Percentiles rank a stretch among this genome's conserved stretches.
Evolutionary conservation across 2,797 vertebrate genomes (phyloP).

Genomic region (Euphonia xanthogaster): DNA sequence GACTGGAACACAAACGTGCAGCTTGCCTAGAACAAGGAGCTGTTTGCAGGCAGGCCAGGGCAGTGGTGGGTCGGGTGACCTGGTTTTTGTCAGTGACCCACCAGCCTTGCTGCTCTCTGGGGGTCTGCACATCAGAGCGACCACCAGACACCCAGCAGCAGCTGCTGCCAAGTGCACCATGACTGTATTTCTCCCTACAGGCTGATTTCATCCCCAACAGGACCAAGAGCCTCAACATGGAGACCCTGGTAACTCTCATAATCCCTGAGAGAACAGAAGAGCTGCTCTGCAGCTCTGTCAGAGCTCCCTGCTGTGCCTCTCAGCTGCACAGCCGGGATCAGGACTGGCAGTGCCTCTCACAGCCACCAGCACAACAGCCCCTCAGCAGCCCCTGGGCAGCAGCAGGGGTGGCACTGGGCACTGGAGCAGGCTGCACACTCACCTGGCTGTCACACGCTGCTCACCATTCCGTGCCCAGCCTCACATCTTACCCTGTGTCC

Average conservation of each 20-base stretch:
- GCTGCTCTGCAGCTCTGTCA: accelerated
- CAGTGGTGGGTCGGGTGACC: background rate
- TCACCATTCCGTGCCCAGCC: background rate
- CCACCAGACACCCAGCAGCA: background rate
- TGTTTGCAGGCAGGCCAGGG: background rate
- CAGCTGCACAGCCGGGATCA: background rate
- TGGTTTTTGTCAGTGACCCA: background rate
- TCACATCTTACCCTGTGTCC: background rate
- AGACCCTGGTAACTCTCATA: background rate
- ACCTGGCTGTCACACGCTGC: background rate
- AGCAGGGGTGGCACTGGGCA: background rate
- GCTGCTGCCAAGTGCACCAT: background rate
- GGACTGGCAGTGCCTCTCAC: background rate
- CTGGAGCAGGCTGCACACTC: background rate
- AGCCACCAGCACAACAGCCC: background rate
- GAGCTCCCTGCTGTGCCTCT: background rate
- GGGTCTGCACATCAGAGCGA: background rate
- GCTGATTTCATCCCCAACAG: background rate
- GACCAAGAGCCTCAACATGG: background rate
- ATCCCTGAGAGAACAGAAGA: background rate
- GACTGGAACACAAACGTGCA: background rate
- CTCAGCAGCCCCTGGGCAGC: background rate
- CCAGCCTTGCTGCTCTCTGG: background rate
- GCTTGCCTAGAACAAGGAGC: background rate
- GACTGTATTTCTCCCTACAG: background rate